A percentile compares a stretch with the other conserved stretches of the same genome.
Evolutionary conservation across 2,797 vertebrate genomes (phyloP).

Genomic region (Mus caroli): DNA sequence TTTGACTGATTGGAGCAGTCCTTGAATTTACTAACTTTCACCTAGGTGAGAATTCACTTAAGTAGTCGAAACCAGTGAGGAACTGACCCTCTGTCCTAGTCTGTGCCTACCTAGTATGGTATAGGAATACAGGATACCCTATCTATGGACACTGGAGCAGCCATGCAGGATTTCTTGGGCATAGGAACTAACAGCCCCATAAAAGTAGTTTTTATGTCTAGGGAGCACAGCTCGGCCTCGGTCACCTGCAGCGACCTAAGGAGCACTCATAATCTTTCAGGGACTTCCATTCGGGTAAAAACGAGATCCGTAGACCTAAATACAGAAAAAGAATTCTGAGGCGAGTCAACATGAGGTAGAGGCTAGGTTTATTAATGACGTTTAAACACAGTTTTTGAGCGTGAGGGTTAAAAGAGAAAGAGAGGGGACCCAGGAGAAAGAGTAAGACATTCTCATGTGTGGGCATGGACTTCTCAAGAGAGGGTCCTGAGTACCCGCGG

Average conservation of each 20-base stretch:
- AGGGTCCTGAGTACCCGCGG: background rate
- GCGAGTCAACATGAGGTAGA: no score
- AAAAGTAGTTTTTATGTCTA: background rate
- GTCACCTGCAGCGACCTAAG: background rate
- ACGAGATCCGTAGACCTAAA: background rate
- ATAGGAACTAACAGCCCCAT: no score
- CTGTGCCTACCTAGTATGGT: background rate
- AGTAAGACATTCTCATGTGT: background rate
- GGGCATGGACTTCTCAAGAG: background rate
- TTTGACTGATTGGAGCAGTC: slow-evolving; percentile 18
- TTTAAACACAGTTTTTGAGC: background rate
- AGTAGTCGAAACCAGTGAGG: slow-evolving; percentile 19
- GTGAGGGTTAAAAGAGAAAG: background rate
- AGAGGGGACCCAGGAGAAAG: background rate
- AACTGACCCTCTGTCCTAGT: background rate
- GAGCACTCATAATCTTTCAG: background rate
- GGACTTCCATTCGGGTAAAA: background rate
- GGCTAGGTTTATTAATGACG: background rate
- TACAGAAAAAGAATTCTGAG: background rate
- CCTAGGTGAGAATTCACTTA: slow-evolving; percentile 3
- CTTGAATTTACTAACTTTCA: slow-evolving; percentile 30
- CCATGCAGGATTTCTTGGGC: no score
- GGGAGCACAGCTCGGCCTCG: background rate
- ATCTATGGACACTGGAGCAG: background rate
- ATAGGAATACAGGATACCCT: background rate